Evolutionary conservation across 2,113 vertebrate genomes (phyloP), one percentile per base, ranked within the genome.

Genomic region (Vimba vimba): DNA sequence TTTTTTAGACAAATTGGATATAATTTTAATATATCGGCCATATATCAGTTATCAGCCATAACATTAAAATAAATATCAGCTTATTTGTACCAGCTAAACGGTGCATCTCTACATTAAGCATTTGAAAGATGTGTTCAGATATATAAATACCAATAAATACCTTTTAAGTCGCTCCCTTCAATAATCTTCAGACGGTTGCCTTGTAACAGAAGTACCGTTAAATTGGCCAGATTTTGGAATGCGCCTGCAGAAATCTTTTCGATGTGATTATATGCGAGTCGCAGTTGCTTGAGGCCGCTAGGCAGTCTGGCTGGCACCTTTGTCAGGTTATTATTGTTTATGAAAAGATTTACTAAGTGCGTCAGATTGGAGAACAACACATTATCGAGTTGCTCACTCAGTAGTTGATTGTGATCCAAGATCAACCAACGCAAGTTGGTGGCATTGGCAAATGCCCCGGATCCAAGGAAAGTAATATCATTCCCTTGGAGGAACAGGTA

Each of bases 401-500:
- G 79, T 75, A 96, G 88, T 77, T 91, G 89, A 84, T 95, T 96
- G 68, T 85, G 90, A 89, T 96, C 95, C 90, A 96, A 62, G 79
- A 96, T 92, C 62, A 95, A 92, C 95, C 94, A 95, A 19, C 89
- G 93, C 4, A 95, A 87, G n/a, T 82, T 87, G 1, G 93, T 92
- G 47, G 87, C 15, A 75, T 95, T 95, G 87, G 83, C 55, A 78
- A 95, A 89, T 6, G 45, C 12, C 2, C 86, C 85, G 1, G 90
- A 88, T 1, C 89, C 76, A 39, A 96, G 82, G 45, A 86, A 87
- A 0, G 90, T 91, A 85, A 95, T 91, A 86, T 90, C 92, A 93
- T 95, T 95, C n/a, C 89, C 86, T 92, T 96, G 90, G 4, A 96
- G 88, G 87, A 95, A 96, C 2, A 96, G 85, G 90, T 95, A 95